Conservation (phyloP, 2,888 invertebrate genomes). For the Chromoteleia sp. region DNA sequence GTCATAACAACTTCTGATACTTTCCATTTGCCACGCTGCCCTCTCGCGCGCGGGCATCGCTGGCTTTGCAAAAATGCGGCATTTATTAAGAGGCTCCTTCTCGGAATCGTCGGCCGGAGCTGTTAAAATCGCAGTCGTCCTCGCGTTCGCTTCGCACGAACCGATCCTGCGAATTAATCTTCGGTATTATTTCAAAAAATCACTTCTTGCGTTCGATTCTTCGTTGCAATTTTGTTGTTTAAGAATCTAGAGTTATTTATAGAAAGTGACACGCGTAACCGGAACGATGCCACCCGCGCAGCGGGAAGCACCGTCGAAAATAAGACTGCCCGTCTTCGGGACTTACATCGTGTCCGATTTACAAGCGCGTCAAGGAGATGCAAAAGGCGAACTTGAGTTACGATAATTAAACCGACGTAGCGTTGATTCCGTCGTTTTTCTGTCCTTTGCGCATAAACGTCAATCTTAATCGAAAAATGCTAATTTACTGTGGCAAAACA, state of each 20-base stretch:
- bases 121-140: no score
- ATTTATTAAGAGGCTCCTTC: conserved; percentile 65
- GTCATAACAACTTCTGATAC: conserved; percentile 83
- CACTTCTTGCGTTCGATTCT: no score
- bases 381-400: conserved; percentile 73
- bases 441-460: background rate
- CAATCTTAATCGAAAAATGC: background rate
- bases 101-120: conserved; percentile 34
- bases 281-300: conserved; percentile 65
- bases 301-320: conserved; percentile 68
- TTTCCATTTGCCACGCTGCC: conserved; percentile 55
- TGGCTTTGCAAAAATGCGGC: conserved; percentile 65
- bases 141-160: no score
- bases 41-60: conserved; percentile 34
- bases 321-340: conserved; percentile 73
- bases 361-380: conserved; percentile 78
- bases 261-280: conserved; percentile 43
- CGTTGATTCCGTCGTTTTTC: conserved; percentile 11
- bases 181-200: no score
- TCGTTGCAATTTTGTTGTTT: no score
- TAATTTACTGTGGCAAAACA: no score
- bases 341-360: conserved; percentile 71
- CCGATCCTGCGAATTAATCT: no score
- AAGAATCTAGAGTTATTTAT: no score
- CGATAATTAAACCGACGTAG: conserved; percentile 74